Conservation (phyloP, 2,888 invertebrate genomes). For the Gasteruption jaculator region DNA sequence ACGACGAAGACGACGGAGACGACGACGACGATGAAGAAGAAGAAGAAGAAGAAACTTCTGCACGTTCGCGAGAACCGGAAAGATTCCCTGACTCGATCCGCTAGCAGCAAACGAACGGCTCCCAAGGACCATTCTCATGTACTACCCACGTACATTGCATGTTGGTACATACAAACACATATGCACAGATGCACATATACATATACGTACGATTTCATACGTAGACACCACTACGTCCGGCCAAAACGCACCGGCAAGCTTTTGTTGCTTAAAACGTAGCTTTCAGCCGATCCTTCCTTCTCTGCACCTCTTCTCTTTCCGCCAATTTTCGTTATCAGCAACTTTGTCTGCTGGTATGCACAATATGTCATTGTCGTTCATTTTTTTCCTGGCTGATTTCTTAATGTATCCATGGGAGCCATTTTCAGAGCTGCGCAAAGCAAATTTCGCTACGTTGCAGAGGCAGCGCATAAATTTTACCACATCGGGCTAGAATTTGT, state of each 20-base stretch:
- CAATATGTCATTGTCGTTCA: too few species aligned
- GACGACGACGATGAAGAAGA: conserved; percentile 17
- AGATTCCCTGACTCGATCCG: conserved; percentile 51
- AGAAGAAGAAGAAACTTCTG: conserved; percentile 30
- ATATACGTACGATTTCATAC: background rate
- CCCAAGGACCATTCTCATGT: conserved; percentile 43
- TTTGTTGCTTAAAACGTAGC: conserved; percentile 41
- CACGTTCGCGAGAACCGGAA: conserved; percentile 47
- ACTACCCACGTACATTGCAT: conserved; percentile 16
- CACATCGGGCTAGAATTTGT: too few species aligned
- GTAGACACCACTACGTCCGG: conserved; percentile 38
- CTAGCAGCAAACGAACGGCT: conserved; percentile 48
- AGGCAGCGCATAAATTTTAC: too few species aligned
- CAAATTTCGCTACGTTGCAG: too few species aligned
- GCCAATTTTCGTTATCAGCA: too few species aligned
- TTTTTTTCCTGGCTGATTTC: too few species aligned
- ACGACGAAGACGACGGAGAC: conserved; percentile 9
- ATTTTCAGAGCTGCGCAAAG: too few species aligned
- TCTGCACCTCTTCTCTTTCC: background rate
- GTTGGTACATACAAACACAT: conserved; percentile 12
- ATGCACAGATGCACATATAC: conserved; percentile 20
- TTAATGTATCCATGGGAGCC: too few species aligned
- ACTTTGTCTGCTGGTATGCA: too few species aligned
- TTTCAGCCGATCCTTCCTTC: background rate
- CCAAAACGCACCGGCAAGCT: conserved; percentile 36